phyloP scores from a whole-genome alignment of 2,797 vertebrate genomes.

The Danio tinwini region DNA sequence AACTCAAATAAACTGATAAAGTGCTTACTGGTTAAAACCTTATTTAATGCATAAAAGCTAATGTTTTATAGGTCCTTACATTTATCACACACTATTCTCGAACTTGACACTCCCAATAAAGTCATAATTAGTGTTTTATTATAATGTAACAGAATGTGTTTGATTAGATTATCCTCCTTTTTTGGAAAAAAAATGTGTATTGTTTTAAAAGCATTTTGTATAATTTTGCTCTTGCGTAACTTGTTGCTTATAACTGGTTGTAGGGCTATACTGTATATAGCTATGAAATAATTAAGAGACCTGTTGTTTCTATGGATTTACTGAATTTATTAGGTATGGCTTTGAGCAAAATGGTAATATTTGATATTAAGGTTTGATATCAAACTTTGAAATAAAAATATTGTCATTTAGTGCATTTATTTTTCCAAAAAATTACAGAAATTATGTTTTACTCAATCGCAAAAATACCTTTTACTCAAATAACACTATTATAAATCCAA shows the following conservation, averaged over 20 bases:
- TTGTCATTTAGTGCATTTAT: no score
- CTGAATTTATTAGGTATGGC: no score
- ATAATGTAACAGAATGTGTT: neutral
- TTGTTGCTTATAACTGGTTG: neutral
- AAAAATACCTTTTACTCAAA: no score
- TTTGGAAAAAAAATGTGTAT: neutral
- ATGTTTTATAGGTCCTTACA: neutral
- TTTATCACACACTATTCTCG: neutral
- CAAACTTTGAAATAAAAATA: no score
- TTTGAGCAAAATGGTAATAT: no score
- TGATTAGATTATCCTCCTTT: neutral
- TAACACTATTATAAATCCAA: no score
- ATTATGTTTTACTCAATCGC: no score
- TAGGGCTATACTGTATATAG: neutral
- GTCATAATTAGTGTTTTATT: neutral
- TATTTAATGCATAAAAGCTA: conserved; percentile 24
- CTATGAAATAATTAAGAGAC: no score
- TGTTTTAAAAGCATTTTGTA: neutral
- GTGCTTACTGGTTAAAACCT: conserved; percentile 21
- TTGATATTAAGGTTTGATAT: no score
- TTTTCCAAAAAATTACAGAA: no score
- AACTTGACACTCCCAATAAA: neutral
- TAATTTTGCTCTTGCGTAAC: neutral
- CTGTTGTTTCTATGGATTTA: no score
- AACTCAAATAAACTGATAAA: conserved; percentile 11